Base-by-base conservation (phyloP, 2,113 vertebrate genomes). In the Alces alces region DNA sequence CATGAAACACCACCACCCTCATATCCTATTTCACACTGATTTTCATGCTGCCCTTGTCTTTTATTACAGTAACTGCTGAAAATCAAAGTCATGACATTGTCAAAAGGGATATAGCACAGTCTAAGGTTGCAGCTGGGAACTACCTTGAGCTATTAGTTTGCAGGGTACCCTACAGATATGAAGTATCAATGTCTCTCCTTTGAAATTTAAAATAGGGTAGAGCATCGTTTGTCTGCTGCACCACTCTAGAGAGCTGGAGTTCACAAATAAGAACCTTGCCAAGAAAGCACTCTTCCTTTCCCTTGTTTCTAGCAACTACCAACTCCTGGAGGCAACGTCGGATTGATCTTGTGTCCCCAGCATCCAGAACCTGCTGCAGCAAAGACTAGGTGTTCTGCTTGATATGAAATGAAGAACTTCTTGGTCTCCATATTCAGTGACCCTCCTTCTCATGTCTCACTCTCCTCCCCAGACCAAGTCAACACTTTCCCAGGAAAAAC, bases 1-100 rank as follows among this genome's bases (percentile, higher is more conserved):
- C 50, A 60, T 12, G 43, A 19, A 36, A 23, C 0, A 1, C 30
- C 2, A 0, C 33, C 27, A 13, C 25, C 39, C 9, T 47, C 13
- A 1, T 21, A 33, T 19, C 25, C 83, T 6, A 1, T 5, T 52
- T 47, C 45, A 17, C 27, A 0, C 10, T 11, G 30, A 50, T n/a
- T n/a, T 61, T 60, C 39, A 21, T 0, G n/a, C 7, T 21, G 17
- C 8, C 0, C 13, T 70, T 61, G 55, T 2, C 7, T 52, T 93
- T 82, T 55, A 55, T 86, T 21, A 43, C 1, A 39, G 30, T 73
- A 52, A 16, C 39, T 64, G 52, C 89, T 54, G 45, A 39, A 80
- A 86, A 50, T 45, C 30, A 33, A 64, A 83, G 52, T 17, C 4
- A 7, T 2, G 10, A 89, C 6, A 11, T 33, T 55, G 33, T 80